Base-by-base conservation (phyloP, 2,888 invertebrate species). In the Pseudoips prasinana region DNA sequence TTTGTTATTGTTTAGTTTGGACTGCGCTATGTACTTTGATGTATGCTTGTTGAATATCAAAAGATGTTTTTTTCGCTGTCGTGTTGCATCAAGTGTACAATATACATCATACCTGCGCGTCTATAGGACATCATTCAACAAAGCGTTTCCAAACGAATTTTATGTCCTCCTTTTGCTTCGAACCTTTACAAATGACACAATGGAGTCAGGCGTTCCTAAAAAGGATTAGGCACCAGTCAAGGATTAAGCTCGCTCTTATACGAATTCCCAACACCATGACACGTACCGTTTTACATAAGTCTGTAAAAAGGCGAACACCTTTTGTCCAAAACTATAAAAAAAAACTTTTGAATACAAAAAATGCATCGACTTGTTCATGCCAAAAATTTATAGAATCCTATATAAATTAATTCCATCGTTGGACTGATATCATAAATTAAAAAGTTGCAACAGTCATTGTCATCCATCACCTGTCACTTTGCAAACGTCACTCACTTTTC, bases 401-500 rank as follows among this genome's bases (percentile, higher is more conserved):
- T 9, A 32, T 33, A 29, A 29, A 30, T 33, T 28, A 32, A 27
- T 41, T 7, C 7, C 8, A n/a, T 20, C 4, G 14, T 5, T 20
- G 19, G 31, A 32, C 30, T 40, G 30, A 22, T 28, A 25, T 29
- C 29, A 58, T 48, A 46, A 39, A 54, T 58, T 46, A 37, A 39
- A 58, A 50, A 54, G 37, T 43, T 40, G 42, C 42, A 49, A 37
- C 39, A 46, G 56, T 39, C 42, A 50, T 41, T 51, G 41, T 53
- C 26, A 58, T 58, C 52, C 46, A 47, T 66, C 73, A 75, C 71
- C 72, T 79, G 79, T 70, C 72, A 69, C 35, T 45, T 25, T 20
- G 40, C 50, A 60, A 59, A 68, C 53, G 58, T 76, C 73, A 76
- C 65, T 76, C 73, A 76, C 65, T 73, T 72, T 78, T 78, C 82